Base-by-base conservation (phyloP, 2,888 invertebrate species). In the Acrobasis repandana region DNA sequence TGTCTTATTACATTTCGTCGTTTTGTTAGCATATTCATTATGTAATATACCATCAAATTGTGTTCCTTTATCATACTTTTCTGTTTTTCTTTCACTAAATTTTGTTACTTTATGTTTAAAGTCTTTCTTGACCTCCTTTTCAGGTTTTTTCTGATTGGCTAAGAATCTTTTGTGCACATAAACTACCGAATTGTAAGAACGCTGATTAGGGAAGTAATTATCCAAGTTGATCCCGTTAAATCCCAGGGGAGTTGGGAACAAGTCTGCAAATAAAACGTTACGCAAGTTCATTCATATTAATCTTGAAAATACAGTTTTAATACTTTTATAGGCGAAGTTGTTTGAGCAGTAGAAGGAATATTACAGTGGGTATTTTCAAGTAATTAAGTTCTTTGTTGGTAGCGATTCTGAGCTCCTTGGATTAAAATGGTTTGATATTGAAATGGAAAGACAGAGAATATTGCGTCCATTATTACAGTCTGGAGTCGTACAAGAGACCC, bases 121-220 rank as follows among this genome's bases (percentile, higher is more conserved):
- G 15, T 14, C 51, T 69, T 71, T 59, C 60, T 67, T 18, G 20
- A n/a, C 3, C 61, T 65, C 67, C 18, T 63, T 66, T 62, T 63
- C 65, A 61, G 59, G 56, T 47, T 70, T 63, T 56, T 67, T 68
- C 8, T 59, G 57, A 52, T 68, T 61, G 36, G 67, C 63, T 14
- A 82, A 66, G 64, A 75, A 81, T 66, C 79, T 88, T 72, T 89
- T 90, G 61, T 91, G 91, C 28, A 86, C 74, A 61, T 80, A 91
- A 47, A 85, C 77, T 34, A 86, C 76, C 1, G 88, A 85, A 67
- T 89, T 88, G 58, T 70, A 78, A 36, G 83, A 83, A 20, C 77
- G 77, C 65, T 78, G 72, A 56, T 81, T 74, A 18, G 85, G 82
- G 60, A 80, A 72, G 68, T 88, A 89, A 73, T 89, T 80, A 64